Percentiles rank a stretch among this genome's conserved stretches.
These are phyloP conservation scores for Galleria mellonella DNA, from an alignment of 1,140 invertebrate species.

Conservation along the genomic window DNA sequence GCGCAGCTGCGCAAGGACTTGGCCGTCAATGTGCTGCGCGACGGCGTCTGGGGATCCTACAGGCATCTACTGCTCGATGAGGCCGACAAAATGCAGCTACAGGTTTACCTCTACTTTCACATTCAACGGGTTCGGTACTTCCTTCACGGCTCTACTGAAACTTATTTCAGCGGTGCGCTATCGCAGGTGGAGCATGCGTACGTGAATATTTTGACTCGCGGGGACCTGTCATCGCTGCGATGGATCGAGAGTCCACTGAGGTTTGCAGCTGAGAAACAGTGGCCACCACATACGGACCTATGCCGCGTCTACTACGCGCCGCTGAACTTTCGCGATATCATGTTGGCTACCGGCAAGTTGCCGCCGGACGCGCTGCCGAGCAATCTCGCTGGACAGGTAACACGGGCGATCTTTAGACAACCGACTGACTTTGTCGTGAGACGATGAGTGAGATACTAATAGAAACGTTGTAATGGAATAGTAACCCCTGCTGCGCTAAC, in stretches of 20 bases:
- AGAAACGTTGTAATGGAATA: too few relatives aligned
- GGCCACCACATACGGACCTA: conserved; percentile 70
- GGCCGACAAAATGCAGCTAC: conserved; percentile 76
- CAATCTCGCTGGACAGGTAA: conserved; percentile 79
- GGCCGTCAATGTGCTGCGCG: conserved; percentile 87
- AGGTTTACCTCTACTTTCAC: conserved; percentile 32
- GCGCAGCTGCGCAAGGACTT: conserved; percentile 85
- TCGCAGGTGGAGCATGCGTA: conserved; percentile 93
- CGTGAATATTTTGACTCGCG: conserved; percentile 91
- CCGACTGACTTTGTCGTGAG: too few relatives aligned
- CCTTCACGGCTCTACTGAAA: too few relatives aligned
- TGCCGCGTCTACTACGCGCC: conserved; percentile 95
- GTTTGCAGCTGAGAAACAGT: conserved; percentile 66
- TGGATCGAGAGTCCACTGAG: conserved; percentile 94
- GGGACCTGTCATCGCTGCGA: conserved; percentile 92
- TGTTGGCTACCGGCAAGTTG: conserved; percentile 96
- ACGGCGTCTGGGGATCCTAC: conserved; percentile 89
- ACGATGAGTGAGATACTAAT: too few relatives aligned
- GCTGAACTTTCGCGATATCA: conserved; percentile 97
- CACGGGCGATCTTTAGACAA: too few relatives aligned
- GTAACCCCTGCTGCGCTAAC: too few relatives aligned
- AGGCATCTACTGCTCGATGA: conserved; percentile 84
- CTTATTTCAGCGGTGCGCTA: too few relatives aligned
- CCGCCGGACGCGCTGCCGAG: conserved; percentile 95
- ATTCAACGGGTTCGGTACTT: too few relatives aligned